Conservation (phyloP, 2,797 vertebrate species). For the Prunella strophiata region DNA sequence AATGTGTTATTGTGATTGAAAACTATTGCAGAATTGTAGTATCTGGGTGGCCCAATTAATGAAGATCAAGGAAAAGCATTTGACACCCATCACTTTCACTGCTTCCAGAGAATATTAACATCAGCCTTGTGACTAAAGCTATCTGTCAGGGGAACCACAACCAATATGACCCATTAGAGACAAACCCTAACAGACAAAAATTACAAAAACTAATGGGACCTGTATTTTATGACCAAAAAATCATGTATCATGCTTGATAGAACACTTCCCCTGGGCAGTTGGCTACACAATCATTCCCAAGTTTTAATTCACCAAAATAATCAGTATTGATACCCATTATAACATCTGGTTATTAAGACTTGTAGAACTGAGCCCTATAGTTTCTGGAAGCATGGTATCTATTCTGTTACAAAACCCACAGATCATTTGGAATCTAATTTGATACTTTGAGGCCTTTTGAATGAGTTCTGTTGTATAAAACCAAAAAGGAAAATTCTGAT, state of each 20-base stretch:
- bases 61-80: background rate
- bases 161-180: background rate
- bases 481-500: background rate
- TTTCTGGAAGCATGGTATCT: background rate
- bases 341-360: background rate
- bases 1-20: background rate
- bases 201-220: background rate
- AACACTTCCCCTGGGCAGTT: background rate
- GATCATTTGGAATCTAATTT: background rate
- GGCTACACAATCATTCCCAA: background rate
- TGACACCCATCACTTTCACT: background rate
- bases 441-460: background rate
- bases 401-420: background rate
- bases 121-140: background rate
- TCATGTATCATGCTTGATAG: rapidly evolving
- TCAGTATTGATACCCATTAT: background rate
- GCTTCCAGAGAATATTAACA: background rate
- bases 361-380: background rate
- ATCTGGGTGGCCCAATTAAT: rapidly evolving
- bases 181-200: background rate
- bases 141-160: background rate
- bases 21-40: background rate
- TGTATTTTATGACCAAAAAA: background rate
- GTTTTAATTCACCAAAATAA: background rate
- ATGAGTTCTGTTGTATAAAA: background rate